Evolutionary conservation across 2,113 vertebrate species (phyloP), one percentile per base, ranked within the genome.

Genomic region (Propithecus coquereli): DNA sequence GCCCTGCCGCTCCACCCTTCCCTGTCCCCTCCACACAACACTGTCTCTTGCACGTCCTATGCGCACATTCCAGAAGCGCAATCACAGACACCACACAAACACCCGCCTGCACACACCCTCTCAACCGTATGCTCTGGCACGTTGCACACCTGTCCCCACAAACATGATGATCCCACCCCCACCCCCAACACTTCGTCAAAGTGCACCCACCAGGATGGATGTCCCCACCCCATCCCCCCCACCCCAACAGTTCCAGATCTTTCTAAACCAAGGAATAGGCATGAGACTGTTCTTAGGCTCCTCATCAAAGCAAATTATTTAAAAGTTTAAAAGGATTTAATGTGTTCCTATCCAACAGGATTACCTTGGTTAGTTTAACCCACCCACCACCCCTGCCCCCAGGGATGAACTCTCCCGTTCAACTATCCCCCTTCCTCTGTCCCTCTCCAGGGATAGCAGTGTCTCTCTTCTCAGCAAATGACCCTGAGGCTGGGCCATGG

Each of bases 251-350:
- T 25, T 57, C 92, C 70, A 95, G 87, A 50, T 32, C 57, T 66
- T 80, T 40, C 68, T 74, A 84, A 66, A 37, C 34, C 83, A 63
- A 81, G 73, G 14, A 52, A 34, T 2, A 73, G 54, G 37, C 32
- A 30, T 16, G 22, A 30, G 14, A n/a, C 30, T 47, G 12, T 83
- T 73, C 91, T 88, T 11, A 27, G 71, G 25, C 23, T 17, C 57
- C 66, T 93, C 9, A 0, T 79, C 87, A 79, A 74, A 86, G 47
- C 85, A 80, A 54, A 77, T 63, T 40, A 45, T 57, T 68, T 66
- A 82, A 93, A 86, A 43, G 17, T 84, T 93, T 86, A 57, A 81
- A 82, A 87, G 57, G 82, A 85, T 86, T 30, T 76, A 79, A 25
- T 20, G 59, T 30, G 32, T 61, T 81, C 57, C 27, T 54, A 3